A percentile compares a stretch with the other conserved stretches of the same genome.
Conservation (phyloP, 2,797 vertebrate genomes). For the Pogoniulus pusillus region DNA sequence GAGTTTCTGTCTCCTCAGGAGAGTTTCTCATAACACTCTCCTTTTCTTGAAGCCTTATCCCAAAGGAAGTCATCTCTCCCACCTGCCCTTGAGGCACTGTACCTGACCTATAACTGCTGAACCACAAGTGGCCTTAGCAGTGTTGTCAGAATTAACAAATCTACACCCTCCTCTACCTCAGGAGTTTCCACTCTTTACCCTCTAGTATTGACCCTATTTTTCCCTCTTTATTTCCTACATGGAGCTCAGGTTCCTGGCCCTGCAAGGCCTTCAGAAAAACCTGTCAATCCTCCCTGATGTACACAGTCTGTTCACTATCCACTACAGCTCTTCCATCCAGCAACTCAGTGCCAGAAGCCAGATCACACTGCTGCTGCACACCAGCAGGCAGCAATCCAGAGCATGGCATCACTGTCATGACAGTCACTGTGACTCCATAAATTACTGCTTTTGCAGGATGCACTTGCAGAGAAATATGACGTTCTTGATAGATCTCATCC, state of each 20-base stretch:
- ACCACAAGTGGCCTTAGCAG: not conserved
- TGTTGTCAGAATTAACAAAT: not conserved
- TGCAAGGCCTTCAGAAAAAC: not conserved
- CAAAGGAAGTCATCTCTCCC: not conserved
- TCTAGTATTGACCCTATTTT: not conserved
- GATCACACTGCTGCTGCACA: not conserved
- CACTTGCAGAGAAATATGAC: not conserved
- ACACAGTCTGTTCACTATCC: not conserved
- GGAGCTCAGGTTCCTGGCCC: not conserved
- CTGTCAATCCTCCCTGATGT: not conserved
- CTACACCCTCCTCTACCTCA: not conserved
- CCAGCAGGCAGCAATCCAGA: not conserved
- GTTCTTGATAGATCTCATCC: not conserved
- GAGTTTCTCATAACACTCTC: not conserved
- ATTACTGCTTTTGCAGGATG: not conserved
- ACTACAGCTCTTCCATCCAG: not conserved
- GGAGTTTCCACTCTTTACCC: not conserved
- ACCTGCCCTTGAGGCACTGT: not conserved
- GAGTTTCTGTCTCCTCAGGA: not conserved
- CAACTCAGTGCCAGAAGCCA: not conserved
- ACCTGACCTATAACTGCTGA: not conserved
- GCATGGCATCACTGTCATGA: fast-evolving
- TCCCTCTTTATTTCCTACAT: not conserved
- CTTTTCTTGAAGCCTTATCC: not conserved
- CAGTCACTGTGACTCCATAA: not conserved